phyloP scores from a whole-genome alignment of 2,113 vertebrate genomes.

The Gambusia holbrooki region DNA sequence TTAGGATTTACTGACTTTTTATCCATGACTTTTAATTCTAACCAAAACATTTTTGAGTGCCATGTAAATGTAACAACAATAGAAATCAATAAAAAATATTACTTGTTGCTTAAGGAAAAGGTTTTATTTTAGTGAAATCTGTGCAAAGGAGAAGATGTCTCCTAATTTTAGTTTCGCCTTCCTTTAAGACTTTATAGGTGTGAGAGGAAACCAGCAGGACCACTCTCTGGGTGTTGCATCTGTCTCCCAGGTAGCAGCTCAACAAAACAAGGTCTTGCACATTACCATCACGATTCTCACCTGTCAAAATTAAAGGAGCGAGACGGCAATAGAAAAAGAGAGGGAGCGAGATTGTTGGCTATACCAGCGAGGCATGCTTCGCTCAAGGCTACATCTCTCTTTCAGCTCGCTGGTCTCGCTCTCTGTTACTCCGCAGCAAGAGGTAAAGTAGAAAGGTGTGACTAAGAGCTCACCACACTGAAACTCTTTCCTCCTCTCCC shows the following conservation, averaged over 20 bases:
- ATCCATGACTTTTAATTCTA: neutral
- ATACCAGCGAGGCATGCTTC: conserved; percentile 56
- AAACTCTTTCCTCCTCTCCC: conserved; percentile 42
- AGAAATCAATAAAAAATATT: neutral
- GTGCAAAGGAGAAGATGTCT: neutral
- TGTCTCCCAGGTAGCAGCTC: conserved; percentile 79
- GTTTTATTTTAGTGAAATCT: neutral
- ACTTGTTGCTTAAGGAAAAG: neutral
- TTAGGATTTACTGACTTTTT: neutral
- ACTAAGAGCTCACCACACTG: conserved; percentile 53
- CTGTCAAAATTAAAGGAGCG: conserved; percentile 41
- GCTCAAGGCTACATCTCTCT: conserved; percentile 61
- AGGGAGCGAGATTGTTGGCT: conserved; percentile 61
- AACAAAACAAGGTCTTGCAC: conserved; percentile 75
- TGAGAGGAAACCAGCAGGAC: conserved; percentile 65
- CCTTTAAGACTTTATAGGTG: conserved; percentile 44
- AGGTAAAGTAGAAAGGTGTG: conserved; percentile 56
- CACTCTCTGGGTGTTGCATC: conserved; percentile 58
- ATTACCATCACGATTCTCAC: conserved; percentile 37
- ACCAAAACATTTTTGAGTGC: neutral
- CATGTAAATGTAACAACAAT: neutral
- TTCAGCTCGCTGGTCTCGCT: conserved; percentile 38
- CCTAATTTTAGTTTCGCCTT: conserved; percentile 24
- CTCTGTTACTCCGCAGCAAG: conserved; percentile 67
- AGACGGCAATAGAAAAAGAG: conserved; percentile 14